These are phyloP conservation scores for Arge pagana DNA, from an alignment of 2,888 invertebrate species.

Conservation along the genomic window DNA sequence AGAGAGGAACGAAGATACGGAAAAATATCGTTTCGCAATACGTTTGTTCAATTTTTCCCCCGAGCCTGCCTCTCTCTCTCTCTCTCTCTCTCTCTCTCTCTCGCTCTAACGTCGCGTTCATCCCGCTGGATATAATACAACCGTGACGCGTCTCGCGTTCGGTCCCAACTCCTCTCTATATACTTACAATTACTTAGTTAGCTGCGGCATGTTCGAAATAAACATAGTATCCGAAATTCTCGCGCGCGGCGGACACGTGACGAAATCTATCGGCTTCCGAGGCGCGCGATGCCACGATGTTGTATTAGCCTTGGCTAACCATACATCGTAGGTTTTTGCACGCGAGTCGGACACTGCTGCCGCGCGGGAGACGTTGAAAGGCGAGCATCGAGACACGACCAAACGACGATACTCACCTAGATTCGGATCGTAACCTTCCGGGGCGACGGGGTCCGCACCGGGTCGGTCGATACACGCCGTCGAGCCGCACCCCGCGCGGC, in stretches of 20 bases:
- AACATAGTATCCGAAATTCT: too few relatives aligned
- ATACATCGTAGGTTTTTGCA: too few relatives aligned
- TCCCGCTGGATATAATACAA: constrained; percentile 23
- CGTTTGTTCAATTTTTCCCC: constrained; percentile 11
- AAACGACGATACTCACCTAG: constrained; percentile 27
- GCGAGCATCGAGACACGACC: too few relatives aligned
- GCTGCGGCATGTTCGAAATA: too few relatives aligned
- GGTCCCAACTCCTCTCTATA: too few relatives aligned
- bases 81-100: neutral
- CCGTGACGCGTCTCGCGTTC: too few relatives aligned
- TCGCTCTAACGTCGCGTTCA: constrained; percentile 10
- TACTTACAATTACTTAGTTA: too few relatives aligned
- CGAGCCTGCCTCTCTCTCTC: constrained; percentile 6
- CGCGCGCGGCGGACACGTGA: too few relatives aligned
- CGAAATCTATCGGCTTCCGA: too few relatives aligned
- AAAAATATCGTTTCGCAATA: neutral
- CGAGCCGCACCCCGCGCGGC: constrained; percentile 35
- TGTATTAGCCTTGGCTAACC: too few relatives aligned
- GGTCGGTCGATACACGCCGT: constrained; percentile 54
- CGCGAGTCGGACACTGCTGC: too few relatives aligned
- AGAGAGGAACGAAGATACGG: constrained; percentile 15
- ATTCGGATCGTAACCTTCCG: constrained; percentile 41
- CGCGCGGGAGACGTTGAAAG: neutral
- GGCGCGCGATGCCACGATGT: too few relatives aligned
- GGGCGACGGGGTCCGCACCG: constrained; percentile 38